Conservation (phyloP, 2,797 vertebrate species). For the Coregonus sp. region DNA sequence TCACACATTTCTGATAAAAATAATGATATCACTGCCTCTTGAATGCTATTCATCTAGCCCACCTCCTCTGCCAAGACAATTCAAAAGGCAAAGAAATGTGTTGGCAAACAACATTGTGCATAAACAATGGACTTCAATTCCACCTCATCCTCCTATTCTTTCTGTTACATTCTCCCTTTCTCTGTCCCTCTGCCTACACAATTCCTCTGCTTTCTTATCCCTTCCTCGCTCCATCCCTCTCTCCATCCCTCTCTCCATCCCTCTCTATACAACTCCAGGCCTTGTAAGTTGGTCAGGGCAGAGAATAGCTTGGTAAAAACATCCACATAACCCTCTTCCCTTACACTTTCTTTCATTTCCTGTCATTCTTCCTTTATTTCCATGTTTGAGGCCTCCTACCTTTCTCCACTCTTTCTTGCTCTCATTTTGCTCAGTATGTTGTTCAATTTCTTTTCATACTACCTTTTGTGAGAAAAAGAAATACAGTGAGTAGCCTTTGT, state of each 20-base stretch:
- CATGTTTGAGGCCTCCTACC: background rate
- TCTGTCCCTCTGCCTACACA: constrained; percentile 19
- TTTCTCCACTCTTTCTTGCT: background rate
- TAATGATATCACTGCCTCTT: constrained; percentile 56
- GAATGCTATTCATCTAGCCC: constrained; percentile 40
- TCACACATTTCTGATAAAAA: constrained; percentile 33
- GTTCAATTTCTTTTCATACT: background rate
- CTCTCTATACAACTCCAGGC: constrained; percentile 20
- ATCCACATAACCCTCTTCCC: constrained; percentile 27
- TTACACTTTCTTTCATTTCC: constrained; percentile 16
- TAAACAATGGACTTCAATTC: constrained; percentile 47
- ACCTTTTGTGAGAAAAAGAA: background rate
- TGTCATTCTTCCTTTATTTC: constrained; percentile 4
- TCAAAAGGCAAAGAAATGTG: constrained; percentile 43
- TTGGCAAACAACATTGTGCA: constrained; percentile 30
- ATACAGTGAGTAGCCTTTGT: background rate
- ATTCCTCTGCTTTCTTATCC: constrained; percentile 22
- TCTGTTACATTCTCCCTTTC: constrained; percentile 19
- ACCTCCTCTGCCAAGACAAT: constrained; percentile 41
- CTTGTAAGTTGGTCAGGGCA: constrained; percentile 18
- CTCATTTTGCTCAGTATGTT: background rate
- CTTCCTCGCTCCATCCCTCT: too few species aligned
- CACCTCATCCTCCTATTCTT: constrained; percentile 30
- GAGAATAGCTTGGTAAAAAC: constrained; percentile 39
- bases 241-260: background rate